Conservation (phyloP, 53 echinoderm and acorn worm species). For the Pentamera pediparva region DNA sequence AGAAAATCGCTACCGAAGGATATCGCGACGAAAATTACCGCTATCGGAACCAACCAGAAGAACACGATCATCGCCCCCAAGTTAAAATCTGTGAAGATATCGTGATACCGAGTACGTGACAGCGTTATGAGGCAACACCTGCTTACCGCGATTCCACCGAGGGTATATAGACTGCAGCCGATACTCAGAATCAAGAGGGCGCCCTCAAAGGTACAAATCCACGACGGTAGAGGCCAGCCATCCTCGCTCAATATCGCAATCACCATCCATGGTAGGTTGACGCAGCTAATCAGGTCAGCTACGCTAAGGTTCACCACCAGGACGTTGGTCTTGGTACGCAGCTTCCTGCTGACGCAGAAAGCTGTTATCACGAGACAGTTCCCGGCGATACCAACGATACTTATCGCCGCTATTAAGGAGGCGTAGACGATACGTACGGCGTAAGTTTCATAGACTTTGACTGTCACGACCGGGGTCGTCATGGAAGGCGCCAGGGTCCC, state of each 20-base stretch:
- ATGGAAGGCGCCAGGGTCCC: neutral
- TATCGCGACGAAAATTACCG: constrained; percentile 42
- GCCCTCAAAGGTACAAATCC: constrained; percentile 64
- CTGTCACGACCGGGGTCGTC: neutral
- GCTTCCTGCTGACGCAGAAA: constrained; percentile 18
- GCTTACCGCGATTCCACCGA: constrained; percentile 77
- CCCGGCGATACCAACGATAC: constrained; percentile 31
- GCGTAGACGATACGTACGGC: constrained; percentile 56
- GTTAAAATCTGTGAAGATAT: constrained; percentile 49
- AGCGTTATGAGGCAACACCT: constrained; percentile 72
- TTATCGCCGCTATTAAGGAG: constrained; percentile 41
- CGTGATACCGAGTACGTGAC: constrained; percentile 51
- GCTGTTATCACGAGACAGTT: constrained; percentile 42
- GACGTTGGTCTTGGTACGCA: constrained; percentile 42
- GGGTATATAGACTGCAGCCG: constrained; percentile 73
- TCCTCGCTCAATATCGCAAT: constrained; percentile 23
- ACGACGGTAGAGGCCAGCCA: constrained; percentile 50
- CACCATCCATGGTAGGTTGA: constrained; percentile 33
- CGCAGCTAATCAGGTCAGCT: constrained; percentile 38
- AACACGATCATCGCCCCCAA: constrained; percentile 35
- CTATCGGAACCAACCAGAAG: constrained; percentile 69
- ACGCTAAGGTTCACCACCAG: constrained; percentile 49
- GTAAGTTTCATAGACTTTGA: constrained; percentile 52
- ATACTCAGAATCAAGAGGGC: constrained; percentile 58
- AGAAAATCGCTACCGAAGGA: constrained; percentile 53